A percentile compares a stretch with the other conserved stretches of the same genome.
Conservation (phyloP, 92 coral and sea anemone genomes). For the Umimayanthus kanabou region DNA sequence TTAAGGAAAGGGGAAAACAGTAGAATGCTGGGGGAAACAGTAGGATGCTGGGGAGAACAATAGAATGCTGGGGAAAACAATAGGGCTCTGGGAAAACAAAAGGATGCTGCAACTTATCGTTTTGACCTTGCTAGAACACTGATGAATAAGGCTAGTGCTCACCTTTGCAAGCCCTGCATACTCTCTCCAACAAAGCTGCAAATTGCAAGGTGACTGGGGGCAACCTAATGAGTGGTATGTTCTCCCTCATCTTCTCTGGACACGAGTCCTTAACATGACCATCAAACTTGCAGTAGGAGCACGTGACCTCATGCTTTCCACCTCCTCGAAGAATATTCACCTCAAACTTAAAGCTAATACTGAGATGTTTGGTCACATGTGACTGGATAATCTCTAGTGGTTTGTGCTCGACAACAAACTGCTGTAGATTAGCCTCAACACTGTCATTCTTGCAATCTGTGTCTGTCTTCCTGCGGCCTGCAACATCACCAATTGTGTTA, state of each 20-base stretch:
- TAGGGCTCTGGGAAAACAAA: background rate
- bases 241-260: slow-evolving; percentile 70
- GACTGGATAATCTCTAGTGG: slow-evolving; percentile 7
- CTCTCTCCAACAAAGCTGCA: slow-evolving; percentile 47
- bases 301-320: slow-evolving; percentile 56
- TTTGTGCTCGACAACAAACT: slow-evolving; percentile 14
- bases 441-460: background rate
- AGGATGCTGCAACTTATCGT: background rate
- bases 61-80: too few species aligned
- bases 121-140: background rate
- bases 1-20: too few species aligned
- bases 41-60: too few species aligned
- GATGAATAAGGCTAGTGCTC: background rate
- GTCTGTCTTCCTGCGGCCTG: background rate
- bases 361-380: background rate
- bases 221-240: slow-evolving; percentile 33
- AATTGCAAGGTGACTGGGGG: slow-evolving; percentile 48
- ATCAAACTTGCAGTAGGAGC: slow-evolving; percentile 74
- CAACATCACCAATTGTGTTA: background rate
- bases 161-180: slow-evolving; percentile 68
- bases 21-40: too few species aligned
- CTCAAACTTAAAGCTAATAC: slow-evolving; percentile 48
- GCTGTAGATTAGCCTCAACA: background rate
- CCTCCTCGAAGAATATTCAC: slow-evolving; percentile 56
- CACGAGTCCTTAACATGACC: slow-evolving; percentile 67